These are phyloP conservation scores for Opisthograptis luteolata DNA, from an alignment of 2,888 invertebrate genomes.

Conservation along the genomic window DNA sequence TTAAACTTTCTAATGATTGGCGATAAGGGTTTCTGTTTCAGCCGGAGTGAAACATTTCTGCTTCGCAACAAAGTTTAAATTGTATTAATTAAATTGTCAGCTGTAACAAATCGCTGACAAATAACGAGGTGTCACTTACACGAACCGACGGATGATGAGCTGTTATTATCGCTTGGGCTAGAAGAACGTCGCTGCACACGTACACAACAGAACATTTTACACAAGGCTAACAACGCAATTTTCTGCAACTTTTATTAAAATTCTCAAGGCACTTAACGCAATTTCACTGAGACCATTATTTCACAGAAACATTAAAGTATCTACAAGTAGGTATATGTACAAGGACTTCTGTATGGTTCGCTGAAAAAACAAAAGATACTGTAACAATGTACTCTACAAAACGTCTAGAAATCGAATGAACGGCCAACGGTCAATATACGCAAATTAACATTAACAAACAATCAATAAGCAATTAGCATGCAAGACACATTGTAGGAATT, in stretches of 20 bases:
- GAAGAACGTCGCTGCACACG: constrained; percentile 35
- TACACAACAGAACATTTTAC: constrained; percentile 57
- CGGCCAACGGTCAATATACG: constrained; percentile 15
- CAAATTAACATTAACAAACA: constrained; percentile 58
- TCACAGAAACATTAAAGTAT: too few relatives aligned
- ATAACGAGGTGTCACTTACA: constrained; percentile 43
- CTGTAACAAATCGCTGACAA: constrained; percentile 17
- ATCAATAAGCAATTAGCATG: constrained; percentile 51
- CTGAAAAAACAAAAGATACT: too few relatives aligned
- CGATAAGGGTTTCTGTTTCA: constrained; percentile 15
- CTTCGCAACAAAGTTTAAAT: constrained; percentile 17
- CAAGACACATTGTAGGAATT: constrained; percentile 32
- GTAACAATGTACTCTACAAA: not conserved
- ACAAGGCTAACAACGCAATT: not conserved
- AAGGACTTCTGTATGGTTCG: too few relatives aligned
- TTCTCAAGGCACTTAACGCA: too few relatives aligned
- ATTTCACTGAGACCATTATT: too few relatives aligned
- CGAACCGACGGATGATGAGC: constrained; percentile 35
- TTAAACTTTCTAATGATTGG: constrained; percentile 13
- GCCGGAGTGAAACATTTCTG: constrained; percentile 7
- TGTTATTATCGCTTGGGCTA: constrained; percentile 31
- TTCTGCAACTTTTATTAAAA: too few relatives aligned
- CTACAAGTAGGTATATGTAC: too few relatives aligned
- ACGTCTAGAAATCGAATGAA: not conserved
- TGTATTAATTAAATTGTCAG: constrained; percentile 20